Evolutionary conservation across 1,140 invertebrate species (phyloP).

Genomic region (Acyrthosiphon pisum): DNA sequence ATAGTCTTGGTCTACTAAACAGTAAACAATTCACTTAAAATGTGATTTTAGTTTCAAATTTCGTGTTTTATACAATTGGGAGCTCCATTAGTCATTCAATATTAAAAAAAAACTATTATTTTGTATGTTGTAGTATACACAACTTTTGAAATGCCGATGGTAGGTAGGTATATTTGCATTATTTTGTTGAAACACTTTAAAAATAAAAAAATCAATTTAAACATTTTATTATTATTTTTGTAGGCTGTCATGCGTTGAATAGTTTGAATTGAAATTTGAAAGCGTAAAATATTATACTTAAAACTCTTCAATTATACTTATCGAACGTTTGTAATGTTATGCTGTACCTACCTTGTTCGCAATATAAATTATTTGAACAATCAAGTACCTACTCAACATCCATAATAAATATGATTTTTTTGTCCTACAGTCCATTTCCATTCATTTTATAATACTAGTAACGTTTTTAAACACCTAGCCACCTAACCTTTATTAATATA

Average conservation of each 20-base stretch:
- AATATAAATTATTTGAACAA: not conserved
- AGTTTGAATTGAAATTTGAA: not conserved
- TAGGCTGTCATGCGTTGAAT: not conserved
- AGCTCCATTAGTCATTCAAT: not conserved
- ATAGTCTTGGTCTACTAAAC: not conserved
- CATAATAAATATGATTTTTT: not conserved
- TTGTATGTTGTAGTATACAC: not conserved
- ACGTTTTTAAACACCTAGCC: not conserved
- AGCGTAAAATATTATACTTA: not conserved
- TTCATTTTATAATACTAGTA: not conserved
- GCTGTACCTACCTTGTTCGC: not conserved
- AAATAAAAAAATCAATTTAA: not conserved
- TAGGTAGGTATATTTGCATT: not conserved
- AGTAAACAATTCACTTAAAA: not conserved
- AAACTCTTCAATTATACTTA: not conserved
- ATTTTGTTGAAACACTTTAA: not conserved
- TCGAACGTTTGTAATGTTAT: not conserved
- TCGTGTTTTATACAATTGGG: not conserved
- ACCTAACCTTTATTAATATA: not conserved
- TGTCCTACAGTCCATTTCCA: not conserved
- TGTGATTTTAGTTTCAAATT: not conserved
- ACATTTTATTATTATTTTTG: not conserved
- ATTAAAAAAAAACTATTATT: not conserved
- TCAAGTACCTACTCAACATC: not conserved
- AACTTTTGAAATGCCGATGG: not conserved